phyloP scores from a whole-genome alignment of 2,113 vertebrate genomes.

The Telmatochromis sp. region DNA sequence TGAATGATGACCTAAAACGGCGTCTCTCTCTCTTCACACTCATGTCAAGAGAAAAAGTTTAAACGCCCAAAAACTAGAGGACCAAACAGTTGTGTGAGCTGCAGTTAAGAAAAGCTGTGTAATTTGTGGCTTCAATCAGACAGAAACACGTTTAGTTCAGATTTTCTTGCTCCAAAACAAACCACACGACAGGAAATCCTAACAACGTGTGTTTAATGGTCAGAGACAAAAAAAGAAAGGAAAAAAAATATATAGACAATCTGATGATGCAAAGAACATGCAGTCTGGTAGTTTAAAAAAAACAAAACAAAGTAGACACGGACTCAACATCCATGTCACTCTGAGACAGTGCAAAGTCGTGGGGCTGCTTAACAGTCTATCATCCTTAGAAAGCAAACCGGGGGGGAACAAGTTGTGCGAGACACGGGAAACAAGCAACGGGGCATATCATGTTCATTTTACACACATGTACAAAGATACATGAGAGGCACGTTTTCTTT shows the following conservation, averaged over 20 bases:
- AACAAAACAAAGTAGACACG: slow-evolving; percentile 1
- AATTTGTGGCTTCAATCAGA: not conserved
- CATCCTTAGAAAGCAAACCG: not conserved
- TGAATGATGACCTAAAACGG: not conserved
- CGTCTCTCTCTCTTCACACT: not conserved
- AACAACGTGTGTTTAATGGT: slow-evolving; percentile 53
- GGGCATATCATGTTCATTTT: not conserved
- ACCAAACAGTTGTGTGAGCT: not conserved
- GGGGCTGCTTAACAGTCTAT: not conserved
- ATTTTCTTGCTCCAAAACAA: not conserved
- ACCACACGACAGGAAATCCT: not conserved
- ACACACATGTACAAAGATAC: slow-evolving; percentile 38
- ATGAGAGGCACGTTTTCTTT: slow-evolving; percentile 43
- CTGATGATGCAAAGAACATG: not conserved
- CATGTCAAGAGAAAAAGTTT: not conserved
- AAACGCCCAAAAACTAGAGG: not conserved
- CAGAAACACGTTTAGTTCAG: not conserved
- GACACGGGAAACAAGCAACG: not conserved
- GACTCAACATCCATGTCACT: not conserved
- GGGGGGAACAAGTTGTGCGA: not conserved
- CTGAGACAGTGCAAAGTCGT: not conserved
- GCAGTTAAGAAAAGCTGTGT: not conserved
- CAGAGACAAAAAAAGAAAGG: slow-evolving; percentile 15
- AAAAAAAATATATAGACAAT: not conserved
- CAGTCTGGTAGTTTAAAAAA: slow-evolving; percentile 31